Conservation (phyloP, 2,113 vertebrate species). For the Lates calcarifer region DNA sequence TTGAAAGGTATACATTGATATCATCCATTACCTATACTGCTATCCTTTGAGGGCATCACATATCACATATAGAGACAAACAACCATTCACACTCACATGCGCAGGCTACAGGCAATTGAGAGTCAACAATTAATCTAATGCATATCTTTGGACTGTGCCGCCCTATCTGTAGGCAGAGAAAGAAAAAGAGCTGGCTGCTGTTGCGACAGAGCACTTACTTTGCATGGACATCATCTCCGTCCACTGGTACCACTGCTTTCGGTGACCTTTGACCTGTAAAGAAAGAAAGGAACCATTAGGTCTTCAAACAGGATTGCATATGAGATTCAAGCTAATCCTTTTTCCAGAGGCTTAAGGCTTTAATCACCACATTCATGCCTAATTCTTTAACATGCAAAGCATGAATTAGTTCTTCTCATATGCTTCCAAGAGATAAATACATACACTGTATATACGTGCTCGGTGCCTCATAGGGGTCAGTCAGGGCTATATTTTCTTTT, state of each 20-base stretch:
- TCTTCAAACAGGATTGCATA: background rate
- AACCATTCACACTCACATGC: too few relatives aligned
- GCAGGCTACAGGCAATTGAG: too few relatives aligned
- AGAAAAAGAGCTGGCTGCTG: background rate
- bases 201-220: conserved; percentile 69
- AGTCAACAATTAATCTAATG: too few relatives aligned
- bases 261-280: conserved; percentile 66
- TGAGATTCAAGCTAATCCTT: background rate
- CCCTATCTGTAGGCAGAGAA: background rate
- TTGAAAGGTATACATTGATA: background rate
- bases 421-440: background rate
- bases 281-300: conserved; percentile 38
- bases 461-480: background rate
- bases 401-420: background rate
- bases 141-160: too few relatives aligned
- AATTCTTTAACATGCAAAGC: background rate
- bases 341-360: background rate
- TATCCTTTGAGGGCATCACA: too few relatives aligned
- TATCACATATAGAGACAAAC: too few relatives aligned
- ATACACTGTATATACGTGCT: background rate
- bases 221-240: conserved; percentile 82
- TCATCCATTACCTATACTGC: too few relatives aligned
- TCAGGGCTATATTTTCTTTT: background rate
- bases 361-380: background rate
- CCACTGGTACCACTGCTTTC: conserved; percentile 62